Percentiles rank a stretch among this genome's conserved stretches.
Conservation (phyloP, 2,113 vertebrate species). For the Rhea pennata region DNA sequence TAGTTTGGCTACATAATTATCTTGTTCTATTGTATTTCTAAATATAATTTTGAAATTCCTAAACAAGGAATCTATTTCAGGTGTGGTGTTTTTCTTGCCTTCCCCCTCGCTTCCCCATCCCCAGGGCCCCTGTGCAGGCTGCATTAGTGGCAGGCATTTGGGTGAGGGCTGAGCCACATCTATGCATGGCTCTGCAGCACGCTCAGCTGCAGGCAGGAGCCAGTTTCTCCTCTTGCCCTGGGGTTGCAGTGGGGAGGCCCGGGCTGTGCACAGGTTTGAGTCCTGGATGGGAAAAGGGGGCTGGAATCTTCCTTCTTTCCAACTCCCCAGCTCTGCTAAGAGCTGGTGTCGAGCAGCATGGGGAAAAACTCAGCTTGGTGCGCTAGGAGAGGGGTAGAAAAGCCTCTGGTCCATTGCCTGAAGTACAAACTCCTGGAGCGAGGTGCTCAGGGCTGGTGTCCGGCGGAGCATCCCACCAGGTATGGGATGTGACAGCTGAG, state of each 20-base stretch:
- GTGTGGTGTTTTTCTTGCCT: not conserved
- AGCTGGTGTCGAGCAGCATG: not conserved
- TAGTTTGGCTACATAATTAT: slow-evolving; percentile 49
- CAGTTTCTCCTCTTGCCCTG: rapidly evolving
- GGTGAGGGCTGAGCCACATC: rapidly evolving
- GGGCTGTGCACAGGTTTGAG: too few relatives aligned
- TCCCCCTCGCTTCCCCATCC: too few relatives aligned
- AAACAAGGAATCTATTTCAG: not conserved
- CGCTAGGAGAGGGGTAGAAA: not conserved
- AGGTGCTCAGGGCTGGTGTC: not conserved
- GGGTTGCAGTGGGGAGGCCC: too few relatives aligned
- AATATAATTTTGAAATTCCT: slow-evolving; percentile 59
- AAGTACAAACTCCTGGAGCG: not conserved
- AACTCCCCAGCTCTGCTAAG: not conserved
- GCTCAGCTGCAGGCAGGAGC: not conserved
- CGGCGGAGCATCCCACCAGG: not conserved
- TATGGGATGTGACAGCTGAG: not conserved
- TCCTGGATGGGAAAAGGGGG: too few relatives aligned
- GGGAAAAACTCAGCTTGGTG: not conserved
- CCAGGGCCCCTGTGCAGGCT: not conserved
- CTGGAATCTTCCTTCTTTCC: too few relatives aligned
- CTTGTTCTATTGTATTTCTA: slow-evolving; percentile 53
- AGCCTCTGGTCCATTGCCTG: not conserved
- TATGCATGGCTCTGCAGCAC: not conserved
- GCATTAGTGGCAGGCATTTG: rapidly evolving